These are phyloP conservation scores for Drosophila mulleri DNA, from an alignment of 2,888 invertebrate genomes.

Conservation along the genomic window DNA sequence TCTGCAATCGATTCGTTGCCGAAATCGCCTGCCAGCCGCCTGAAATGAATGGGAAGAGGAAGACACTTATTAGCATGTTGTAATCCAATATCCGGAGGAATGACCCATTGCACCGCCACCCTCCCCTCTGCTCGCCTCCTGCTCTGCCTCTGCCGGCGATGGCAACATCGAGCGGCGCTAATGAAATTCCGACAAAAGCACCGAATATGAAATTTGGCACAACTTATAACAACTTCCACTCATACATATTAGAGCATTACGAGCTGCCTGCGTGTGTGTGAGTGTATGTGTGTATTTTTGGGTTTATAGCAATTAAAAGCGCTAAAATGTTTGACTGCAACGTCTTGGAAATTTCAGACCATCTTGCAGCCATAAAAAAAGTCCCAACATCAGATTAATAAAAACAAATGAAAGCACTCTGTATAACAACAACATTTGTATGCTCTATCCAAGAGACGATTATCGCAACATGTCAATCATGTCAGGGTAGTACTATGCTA, in stretches of 20 bases:
- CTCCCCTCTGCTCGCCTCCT: not conserved
- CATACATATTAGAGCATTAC: constrained; percentile 15
- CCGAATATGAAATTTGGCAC: constrained; percentile 41
- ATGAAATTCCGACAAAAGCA: constrained; percentile 46
- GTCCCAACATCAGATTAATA: constrained; percentile 2
- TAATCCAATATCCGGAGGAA: constrained; percentile 48
- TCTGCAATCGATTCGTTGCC: constrained; percentile 75
- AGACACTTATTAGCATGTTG: constrained; percentile 46
- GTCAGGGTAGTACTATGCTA: not conserved
- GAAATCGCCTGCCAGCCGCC: constrained; percentile 83
- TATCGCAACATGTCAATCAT: not conserved
- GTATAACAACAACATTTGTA: constrained; percentile 1
- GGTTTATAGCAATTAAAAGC: constrained; percentile 65
- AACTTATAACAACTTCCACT: constrained; percentile 27
- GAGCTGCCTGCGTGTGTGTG: not conserved
- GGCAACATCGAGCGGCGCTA: constrained; percentile 28
- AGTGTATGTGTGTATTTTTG: constrained; percentile 5
- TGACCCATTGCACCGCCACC: constrained; percentile 36
- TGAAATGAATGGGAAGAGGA: constrained; percentile 35
- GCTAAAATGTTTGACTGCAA: constrained; percentile 74
- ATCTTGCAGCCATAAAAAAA: constrained; percentile 40
- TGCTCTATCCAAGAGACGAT: constrained; percentile 9
- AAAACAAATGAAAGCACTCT: not conserved
- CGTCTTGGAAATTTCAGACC: constrained; percentile 59
- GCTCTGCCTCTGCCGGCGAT: not conserved